Conservation (phyloP, 2,888 invertebrate genomes). For the Cabera pusaria region DNA sequence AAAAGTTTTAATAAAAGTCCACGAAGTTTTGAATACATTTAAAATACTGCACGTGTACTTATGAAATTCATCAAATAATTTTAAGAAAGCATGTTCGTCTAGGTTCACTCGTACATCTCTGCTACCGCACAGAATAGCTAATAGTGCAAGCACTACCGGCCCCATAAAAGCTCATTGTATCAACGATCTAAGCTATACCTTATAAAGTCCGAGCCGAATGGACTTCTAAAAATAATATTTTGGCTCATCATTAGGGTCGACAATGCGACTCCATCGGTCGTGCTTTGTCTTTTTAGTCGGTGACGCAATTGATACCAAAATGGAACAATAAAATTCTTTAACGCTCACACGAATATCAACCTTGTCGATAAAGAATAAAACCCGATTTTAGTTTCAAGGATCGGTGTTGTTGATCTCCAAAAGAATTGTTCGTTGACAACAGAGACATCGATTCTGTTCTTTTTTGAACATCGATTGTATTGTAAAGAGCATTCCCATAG, state of each 20-base stretch:
- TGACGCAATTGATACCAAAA: constrained; percentile 79
- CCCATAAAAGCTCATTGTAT: constrained; percentile 65
- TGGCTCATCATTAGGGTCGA: constrained; percentile 72
- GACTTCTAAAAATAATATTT: constrained; percentile 77
- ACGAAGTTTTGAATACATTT: too few relatives aligned
- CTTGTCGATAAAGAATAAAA: constrained; percentile 37
- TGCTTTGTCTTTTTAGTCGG: constrained; percentile 80
- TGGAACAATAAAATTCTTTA: constrained; percentile 64
- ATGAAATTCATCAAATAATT: constrained; percentile 28
- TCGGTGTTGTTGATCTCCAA: constrained; percentile 59
- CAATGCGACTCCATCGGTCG: constrained; percentile 68
- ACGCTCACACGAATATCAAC: constrained; percentile 36
- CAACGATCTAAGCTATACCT: constrained; percentile 52
- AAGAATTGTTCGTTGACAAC: constrained; percentile 81
- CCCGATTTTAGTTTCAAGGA: constrained; percentile 28
- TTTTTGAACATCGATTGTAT: constrained; percentile 82
- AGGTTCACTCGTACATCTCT: too few relatives aligned
- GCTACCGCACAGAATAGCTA: too few relatives aligned
- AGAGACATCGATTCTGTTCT: constrained; percentile 79
- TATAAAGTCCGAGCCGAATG: constrained; percentile 54
- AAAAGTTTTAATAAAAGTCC: too few relatives aligned
- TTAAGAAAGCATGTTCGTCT: too few relatives aligned
- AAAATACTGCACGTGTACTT: too few relatives aligned
- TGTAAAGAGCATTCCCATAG: constrained; percentile 81
- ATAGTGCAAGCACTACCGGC: too few relatives aligned